These are phyloP conservation scores for Perdita meconis DNA, from an alignment of 2,888 invertebrate species.

Conservation along the genomic window DNA sequence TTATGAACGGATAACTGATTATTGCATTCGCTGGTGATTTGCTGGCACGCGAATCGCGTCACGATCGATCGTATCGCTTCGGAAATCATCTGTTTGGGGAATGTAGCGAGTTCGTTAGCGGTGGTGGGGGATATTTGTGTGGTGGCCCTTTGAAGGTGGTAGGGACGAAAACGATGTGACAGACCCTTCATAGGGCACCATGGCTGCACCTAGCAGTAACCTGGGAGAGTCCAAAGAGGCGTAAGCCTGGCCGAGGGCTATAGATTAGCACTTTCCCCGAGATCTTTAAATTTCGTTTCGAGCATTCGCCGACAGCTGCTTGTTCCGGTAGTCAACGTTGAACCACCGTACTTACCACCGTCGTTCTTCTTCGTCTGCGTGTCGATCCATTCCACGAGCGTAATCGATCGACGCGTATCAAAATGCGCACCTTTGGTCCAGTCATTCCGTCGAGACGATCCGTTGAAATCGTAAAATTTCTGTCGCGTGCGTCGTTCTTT, in stretches of 20 bases:
- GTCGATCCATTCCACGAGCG: not conserved
- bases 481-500: constrained; percentile 32
- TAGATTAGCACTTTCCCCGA: constrained; percentile 46
- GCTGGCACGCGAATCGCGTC: not conserved
- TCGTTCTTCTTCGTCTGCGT: not conserved
- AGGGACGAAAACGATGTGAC: constrained; percentile 74
- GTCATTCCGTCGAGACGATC: constrained; percentile 19
- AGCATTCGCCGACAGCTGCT: constrained; percentile 18
- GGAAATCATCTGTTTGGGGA: constrained; percentile 57
- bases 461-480: constrained; percentile 52
- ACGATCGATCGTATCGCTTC: constrained; percentile 24
- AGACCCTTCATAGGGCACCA: constrained; percentile 71
- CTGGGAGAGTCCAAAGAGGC: constrained; percentile 65
- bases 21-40: not conserved
- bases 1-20: not conserved
- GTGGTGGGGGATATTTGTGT: constrained; percentile 53
- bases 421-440: not conserved
- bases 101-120: constrained; percentile 29
- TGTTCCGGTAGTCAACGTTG: not conserved
- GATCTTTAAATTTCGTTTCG: constrained; percentile 26
- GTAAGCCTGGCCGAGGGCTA: constrained; percentile 50
- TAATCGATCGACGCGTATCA: constrained; percentile 33
- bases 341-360: not conserved
- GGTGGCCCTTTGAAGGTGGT: constrained; percentile 63
- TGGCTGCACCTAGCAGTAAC: constrained; percentile 68